Percentiles rank a stretch among this genome's conserved stretches.
phyloP scores from a whole-genome alignment of 2,797 vertebrate species.

The Allobates femoralis region DNA sequence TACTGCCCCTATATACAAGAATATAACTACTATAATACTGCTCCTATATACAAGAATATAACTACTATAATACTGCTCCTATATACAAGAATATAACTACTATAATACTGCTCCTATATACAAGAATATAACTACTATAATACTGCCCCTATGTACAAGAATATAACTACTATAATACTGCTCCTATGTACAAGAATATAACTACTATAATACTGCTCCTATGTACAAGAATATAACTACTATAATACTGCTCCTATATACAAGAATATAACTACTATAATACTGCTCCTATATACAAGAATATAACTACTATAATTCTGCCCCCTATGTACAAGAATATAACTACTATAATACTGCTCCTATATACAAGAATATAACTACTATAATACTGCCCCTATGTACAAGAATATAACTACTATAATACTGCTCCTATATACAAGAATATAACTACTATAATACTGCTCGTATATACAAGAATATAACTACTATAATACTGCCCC shows the following conservation, averaged over 20 bases:
- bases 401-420: too few relatives aligned
- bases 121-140: constrained; percentile 16
- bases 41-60: neutral
- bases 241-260: constrained; percentile 6
- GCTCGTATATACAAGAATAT: too few relatives aligned
- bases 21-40: constrained; percentile 8
- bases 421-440: too few relatives aligned
- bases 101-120: constrained; percentile 13
- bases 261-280: constrained; percentile 15
- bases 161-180: constrained; percentile 6
- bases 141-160: constrained; percentile 14
- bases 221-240: constrained; percentile 11
- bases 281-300: neutral
- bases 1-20: neutral
- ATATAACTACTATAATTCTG: too few relatives aligned
- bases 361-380: constrained; percentile 7
- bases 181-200: constrained; percentile 5
- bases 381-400: constrained; percentile 8
- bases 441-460: too few relatives aligned
- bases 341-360: constrained; percentile 14
- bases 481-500: too few relatives aligned
- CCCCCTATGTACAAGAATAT: too few relatives aligned
- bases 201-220: constrained; percentile 1
- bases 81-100: constrained; percentile 16
- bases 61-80: neutral